phyloP scores from a whole-genome alignment of 1,140 invertebrate species.

The Penaeus japonicus region DNA sequence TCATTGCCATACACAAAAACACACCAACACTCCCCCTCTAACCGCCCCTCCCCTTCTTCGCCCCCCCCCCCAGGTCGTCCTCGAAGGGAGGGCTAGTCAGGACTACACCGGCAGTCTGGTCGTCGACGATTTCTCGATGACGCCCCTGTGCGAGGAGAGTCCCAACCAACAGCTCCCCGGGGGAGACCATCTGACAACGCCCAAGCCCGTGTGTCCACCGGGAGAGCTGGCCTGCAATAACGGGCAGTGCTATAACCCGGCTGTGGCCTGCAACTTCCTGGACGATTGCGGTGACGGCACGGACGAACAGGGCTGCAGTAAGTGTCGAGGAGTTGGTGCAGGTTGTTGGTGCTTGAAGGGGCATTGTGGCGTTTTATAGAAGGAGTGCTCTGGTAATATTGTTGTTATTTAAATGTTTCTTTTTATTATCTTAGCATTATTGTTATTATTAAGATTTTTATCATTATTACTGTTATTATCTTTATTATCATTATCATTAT shows the following conservation, averaged over 20 bases:
- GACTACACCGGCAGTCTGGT: background rate
- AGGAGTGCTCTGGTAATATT: background rate
- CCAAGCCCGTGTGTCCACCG: background rate
- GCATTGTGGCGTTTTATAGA: background rate
- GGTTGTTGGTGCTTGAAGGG: background rate
- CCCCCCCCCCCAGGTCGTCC: conserved; percentile 3
- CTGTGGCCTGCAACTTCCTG: conserved; percentile 23
- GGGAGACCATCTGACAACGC: background rate
- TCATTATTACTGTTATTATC: no score
- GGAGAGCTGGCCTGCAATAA: conserved; percentile 20
- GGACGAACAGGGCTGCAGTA: conserved; percentile 15
- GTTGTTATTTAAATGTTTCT: background rate
- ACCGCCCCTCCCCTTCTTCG: background rate
- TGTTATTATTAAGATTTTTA: no score
- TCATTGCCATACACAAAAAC: no score
- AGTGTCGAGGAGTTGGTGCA: background rate
- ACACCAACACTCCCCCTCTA: no score
- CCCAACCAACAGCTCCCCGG: conserved; percentile 25
- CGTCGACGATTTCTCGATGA: conserved; percentile 41
- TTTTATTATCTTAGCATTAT: no score
- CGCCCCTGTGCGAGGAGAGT: conserved; percentile 12
- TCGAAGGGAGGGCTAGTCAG: background rate
- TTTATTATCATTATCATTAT: no score
- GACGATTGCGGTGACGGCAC: conserved; percentile 33
- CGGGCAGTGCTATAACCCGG: conserved; percentile 25